These are phyloP conservation scores for Oxyruncus cristatus DNA, from an alignment of 2,113 vertebrate species.

Conservation along the genomic window DNA sequence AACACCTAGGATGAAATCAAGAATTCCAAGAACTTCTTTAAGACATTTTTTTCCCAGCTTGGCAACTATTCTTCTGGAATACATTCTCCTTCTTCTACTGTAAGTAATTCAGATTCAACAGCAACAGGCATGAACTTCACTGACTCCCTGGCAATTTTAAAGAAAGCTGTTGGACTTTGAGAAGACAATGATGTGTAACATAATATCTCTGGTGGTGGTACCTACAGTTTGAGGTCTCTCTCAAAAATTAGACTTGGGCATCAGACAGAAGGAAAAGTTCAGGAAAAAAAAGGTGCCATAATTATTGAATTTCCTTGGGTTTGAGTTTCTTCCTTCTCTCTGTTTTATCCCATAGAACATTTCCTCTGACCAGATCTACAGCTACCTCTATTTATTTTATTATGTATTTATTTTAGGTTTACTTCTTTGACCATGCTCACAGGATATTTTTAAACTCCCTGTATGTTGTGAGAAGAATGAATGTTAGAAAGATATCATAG, in stretches of 20 bases:
- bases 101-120: background rate
- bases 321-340: background rate
- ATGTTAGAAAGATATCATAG: background rate
- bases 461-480: background rate
- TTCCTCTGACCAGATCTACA: background rate
- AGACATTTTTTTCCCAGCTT: background rate
- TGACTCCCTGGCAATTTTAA: background rate
- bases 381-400: background rate
- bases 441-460: background rate
- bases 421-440: background rate
- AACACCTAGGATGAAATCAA: background rate
- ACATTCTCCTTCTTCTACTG: background rate
- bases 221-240: background rate
- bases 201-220: background rate
- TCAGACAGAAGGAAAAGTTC: background rate
- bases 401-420: background rate
- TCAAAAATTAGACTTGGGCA: background rate
- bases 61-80: background rate
- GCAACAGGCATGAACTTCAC: background rate
- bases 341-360: background rate
- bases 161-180: background rate
- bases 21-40: background rate
- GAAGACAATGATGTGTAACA: background rate
- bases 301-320: background rate
- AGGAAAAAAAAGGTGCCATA: background rate